A percentile compares a stretch with the other conserved stretches of the same genome.
phyloP scores from a whole-genome alignment of 2,113 vertebrate species.

The Pelecanoides urinatrix region DNA sequence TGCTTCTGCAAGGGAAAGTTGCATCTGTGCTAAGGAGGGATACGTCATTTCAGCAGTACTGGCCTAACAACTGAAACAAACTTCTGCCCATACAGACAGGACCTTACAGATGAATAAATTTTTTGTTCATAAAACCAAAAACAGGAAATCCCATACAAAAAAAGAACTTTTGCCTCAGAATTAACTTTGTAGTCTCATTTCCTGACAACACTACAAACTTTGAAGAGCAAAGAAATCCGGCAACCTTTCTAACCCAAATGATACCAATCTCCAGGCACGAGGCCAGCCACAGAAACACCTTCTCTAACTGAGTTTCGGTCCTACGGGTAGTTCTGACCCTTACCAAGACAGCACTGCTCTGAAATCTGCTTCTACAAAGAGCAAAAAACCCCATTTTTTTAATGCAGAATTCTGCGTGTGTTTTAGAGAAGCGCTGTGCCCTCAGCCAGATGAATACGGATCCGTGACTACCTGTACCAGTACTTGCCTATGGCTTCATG shows the following conservation, averaged over 20 bases:
- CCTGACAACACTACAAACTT: neutral
- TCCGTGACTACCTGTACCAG: neutral
- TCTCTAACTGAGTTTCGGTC: neutral
- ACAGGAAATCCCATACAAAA: constrained; percentile 28
- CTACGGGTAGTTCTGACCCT: neutral
- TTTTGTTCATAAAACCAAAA: neutral
- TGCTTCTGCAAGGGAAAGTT: neutral
- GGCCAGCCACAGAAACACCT: neutral
- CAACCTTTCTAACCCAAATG: neutral
- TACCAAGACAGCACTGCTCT: neutral
- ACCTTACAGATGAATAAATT: neutral
- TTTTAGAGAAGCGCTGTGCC: accelerated
- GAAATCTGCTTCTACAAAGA: neutral
- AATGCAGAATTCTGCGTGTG: accelerated
- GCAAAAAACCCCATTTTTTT: neutral
- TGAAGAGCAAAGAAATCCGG: neutral
- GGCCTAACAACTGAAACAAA: neutral
- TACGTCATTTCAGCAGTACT: neutral
- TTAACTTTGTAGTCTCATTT: constrained; percentile 23
- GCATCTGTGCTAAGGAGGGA: neutral
- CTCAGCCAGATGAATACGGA: neutral
- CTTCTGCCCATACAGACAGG: neutral
- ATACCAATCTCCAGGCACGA: neutral
- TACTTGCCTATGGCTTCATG: constrained; percentile 86
- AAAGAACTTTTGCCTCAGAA: constrained; percentile 12